Base-by-base conservation (phyloP, 2,888 invertebrate species). In the Bombylius major region DNA sequence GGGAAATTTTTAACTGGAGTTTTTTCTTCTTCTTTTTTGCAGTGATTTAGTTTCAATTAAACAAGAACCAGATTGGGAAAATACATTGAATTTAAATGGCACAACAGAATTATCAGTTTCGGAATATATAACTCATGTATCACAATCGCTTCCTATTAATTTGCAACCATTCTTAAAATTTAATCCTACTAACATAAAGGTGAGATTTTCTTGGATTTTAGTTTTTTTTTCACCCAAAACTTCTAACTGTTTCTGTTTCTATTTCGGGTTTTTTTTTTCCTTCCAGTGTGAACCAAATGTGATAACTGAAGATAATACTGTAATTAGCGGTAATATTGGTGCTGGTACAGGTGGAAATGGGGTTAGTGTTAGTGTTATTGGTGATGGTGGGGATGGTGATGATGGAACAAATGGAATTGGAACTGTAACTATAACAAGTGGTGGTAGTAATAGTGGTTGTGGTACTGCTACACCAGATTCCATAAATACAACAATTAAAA, bases 141-240 rank as follows among this genome's bases (percentile, higher is more conserved):
- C 79, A 62, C 70, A 76, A 66, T 71, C 78, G 5, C 67, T 81
- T 59, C 80, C 81, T 1, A 67, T 82, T 50, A 79, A 79, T 62
- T 70, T 83, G 36, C 81, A 82, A 60, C 82, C 82, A 58, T 83
- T 81, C 66, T 71, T 83, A 45, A 82, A 82, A 65, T 82, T 82
- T 65, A 82, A 82, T 57, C 76, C 80, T 0, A 81, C 80, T 61
- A 76, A 76, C 57, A 51, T 62, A 9, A 64, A 62, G 52, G 63
- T 64, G 56, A 34, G 44, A 42, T n/a, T 42, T 23, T 23, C 2
- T 23, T 3, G 23, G 3, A 23, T 23, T 23, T 23, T 23, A 23
- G 23, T 23, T 23, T 23, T 23, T 23, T 23, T 23, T 23, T 23
- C 2, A 23, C 3, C 23, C 23, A 23, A 23, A 23, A 3, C 3